Percentiles rank a stretch among this genome's conserved stretches.
Conservation (phyloP, 1,140 invertebrate genomes). For the Tetragonula clypearis region DNA sequence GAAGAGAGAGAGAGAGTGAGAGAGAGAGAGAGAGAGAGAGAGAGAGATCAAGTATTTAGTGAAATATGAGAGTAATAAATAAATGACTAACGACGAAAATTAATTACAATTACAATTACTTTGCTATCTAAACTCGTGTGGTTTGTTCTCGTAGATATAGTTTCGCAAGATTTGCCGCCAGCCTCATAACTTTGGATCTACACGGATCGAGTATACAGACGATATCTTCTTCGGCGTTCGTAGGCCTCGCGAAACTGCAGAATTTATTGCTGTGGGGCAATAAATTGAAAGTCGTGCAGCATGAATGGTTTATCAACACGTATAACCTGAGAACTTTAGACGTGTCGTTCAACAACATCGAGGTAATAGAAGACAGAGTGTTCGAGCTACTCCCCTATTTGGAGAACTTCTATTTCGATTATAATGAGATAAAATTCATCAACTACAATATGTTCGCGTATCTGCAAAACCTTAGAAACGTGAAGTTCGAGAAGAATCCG, state of each 20-base stretch:
- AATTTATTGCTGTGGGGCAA: slow-evolving; percentile 75
- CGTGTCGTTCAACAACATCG: slow-evolving; percentile 74
- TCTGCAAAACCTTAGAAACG: slow-evolving; percentile 66
- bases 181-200: slow-evolving; percentile 65
- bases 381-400: slow-evolving; percentile 67
- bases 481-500: slow-evolving; percentile 74
- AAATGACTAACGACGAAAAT: neutral
- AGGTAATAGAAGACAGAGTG: slow-evolving; percentile 61
- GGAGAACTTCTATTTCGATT: slow-evolving; percentile 72
- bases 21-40: too few species aligned
- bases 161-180: slow-evolving; percentile 64
- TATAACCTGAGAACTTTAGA: slow-evolving; percentile 69
- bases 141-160: slow-evolving; percentile 55
- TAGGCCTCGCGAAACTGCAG: slow-evolving; percentile 65
- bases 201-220: slow-evolving; percentile 65
- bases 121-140: neutral
- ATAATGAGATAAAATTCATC: slow-evolving; percentile 68
- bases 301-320: slow-evolving; percentile 67
- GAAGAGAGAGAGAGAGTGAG: too few species aligned
- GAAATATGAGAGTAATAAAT: too few species aligned
- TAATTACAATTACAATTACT: neutral
- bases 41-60: too few species aligned
- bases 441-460: slow-evolving; percentile 68
- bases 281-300: slow-evolving; percentile 63
- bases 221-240: slow-evolving; percentile 65